Evolutionary conservation across 1,140 invertebrate species (phyloP), one percentile per base, ranked within the genome.

Genomic region (Caenorhabditis brenneri): DNA sequence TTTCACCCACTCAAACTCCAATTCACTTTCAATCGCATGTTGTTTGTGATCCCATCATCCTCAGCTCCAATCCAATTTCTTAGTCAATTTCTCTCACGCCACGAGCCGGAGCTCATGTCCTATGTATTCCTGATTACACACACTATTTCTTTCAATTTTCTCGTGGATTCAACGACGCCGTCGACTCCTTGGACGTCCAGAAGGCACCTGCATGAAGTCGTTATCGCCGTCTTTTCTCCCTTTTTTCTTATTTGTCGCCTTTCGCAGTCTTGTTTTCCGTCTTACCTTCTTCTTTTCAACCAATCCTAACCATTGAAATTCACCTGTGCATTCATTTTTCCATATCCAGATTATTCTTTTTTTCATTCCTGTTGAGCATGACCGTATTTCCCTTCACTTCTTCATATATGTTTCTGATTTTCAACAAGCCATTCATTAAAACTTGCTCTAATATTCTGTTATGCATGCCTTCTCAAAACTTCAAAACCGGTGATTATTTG

Each of bases 131-230:
- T 46, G 65, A 74, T 74, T 42, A 27, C 65, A 46, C 22, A 74
- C 65, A 74, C 65, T 74, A 31, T 31, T 42, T 24, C 65, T 39
- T 12, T n/a, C 29, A 12, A 33, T 29, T 74, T 42, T 74, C 22
- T 24, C 65, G 19, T 24, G 46, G 36, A 74, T 39, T 74, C 65
- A 31, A 74, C 65, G 33, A 74, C 16, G 65, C 15, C 58, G 24
- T 1, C n/a, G 53, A 6, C 58, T 42, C 12, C 39, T 5, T 42
- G 5, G 65, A 24, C 65, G 65, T 74, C 65, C 65, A 74, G 65
- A 74, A 74, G 65, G 65, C 65, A 74, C 65, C 65, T 74, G 65
- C 65, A 74, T 74, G 65, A 74, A 42, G 65, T 74, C 65, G 65
- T 74, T 74, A 42, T 74, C 65, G 33, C 22, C 22, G 65, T 42